A percentile compares a stretch with the other conserved stretches of the same genome.
Conservation (phyloP, 2,797 vertebrate genomes). For the Aphelocoma californica region DNA sequence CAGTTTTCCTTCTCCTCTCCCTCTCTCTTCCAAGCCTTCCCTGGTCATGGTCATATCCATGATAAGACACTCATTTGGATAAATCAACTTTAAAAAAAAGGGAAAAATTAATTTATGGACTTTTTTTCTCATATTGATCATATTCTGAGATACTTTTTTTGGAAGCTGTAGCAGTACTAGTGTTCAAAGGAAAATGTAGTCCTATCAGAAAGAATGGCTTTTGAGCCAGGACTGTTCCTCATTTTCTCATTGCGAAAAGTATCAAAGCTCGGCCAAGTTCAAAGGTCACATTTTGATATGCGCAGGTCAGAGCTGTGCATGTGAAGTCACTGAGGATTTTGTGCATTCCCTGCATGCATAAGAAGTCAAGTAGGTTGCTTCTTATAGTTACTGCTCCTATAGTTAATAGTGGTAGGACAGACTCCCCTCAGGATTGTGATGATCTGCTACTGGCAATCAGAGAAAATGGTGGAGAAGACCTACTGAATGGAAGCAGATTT, state of each 20-base stretch:
- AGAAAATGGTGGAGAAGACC: not conserved
- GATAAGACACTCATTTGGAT: not conserved
- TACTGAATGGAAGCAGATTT: not conserved
- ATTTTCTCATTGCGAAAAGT: not conserved
- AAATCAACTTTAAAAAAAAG: not conserved
- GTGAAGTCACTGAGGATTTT: not conserved
- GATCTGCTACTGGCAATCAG: not conserved
- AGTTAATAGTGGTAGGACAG: not conserved
- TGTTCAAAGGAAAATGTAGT: not conserved
- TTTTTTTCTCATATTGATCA: not conserved
- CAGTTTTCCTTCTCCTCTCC: not conserved
- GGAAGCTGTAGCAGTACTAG: not conserved
- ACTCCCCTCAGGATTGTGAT: not conserved
- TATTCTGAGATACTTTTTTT: not conserved
- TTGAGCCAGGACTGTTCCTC: not conserved
- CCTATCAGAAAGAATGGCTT: not conserved
- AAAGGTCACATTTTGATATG: not conserved
- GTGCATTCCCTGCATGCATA: not conserved
- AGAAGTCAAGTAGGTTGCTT: not conserved
- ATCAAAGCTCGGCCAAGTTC: not conserved
- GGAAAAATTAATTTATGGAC: not conserved
- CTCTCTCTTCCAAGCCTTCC: not conserved
- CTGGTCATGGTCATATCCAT: not conserved
- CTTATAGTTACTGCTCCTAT: not conserved
- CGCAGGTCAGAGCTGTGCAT: not conserved